Conservation (phyloP, 2,888 invertebrate species). For the Lithophane semibrunnea region DNA sequence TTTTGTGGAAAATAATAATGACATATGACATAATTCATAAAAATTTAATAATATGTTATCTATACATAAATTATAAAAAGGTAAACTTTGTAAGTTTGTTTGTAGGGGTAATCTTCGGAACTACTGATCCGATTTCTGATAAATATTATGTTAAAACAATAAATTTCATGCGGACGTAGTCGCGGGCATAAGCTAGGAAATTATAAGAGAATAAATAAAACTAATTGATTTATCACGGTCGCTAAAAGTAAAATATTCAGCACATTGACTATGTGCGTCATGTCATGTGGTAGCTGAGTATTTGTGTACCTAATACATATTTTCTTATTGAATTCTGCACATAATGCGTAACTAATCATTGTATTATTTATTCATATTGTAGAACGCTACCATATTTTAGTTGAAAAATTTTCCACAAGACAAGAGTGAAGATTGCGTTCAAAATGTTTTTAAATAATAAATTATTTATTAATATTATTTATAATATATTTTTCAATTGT, state of each 20-base stretch:
- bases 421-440: neutral
- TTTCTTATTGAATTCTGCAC: slow-evolving; percentile 6
- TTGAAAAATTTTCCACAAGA: neutral
- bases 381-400: neutral
- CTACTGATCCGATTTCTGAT: no score
- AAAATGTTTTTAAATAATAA: neutral
- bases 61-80: no score
- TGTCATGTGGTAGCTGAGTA: neutral
- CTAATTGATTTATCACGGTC: slow-evolving; percentile 1
- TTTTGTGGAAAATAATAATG: neutral
- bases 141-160: no score
- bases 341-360: neutral
- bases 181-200: no score
- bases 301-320: neutral
- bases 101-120: no score
- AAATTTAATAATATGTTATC: no score
- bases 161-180: no score
- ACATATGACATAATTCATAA: neutral
- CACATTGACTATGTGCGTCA: neutral
- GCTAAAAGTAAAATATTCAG: neutral
- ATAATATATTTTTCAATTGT: no score
- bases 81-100: no score
- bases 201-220: neutral
- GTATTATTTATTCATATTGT: neutral
- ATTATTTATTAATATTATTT: no score